Evolutionary conservation across 1,140 invertebrate genomes (phyloP).

Genomic region (Brachionus angularis): DNA sequence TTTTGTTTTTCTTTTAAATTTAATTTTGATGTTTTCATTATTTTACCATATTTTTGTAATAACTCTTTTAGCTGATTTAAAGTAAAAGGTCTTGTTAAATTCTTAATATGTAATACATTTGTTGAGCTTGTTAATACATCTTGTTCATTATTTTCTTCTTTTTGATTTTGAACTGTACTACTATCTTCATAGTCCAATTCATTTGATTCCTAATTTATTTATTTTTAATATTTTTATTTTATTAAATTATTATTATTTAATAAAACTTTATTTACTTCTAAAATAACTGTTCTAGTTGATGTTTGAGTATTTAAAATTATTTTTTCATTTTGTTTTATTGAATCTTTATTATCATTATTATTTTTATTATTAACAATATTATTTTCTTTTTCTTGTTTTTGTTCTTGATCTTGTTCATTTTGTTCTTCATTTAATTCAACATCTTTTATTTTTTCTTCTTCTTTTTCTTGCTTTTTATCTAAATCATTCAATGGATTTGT

Average conservation of each 20-base stretch:
- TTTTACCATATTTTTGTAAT: conserved; percentile 78
- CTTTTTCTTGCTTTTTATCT: neutral
- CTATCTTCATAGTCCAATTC: conserved; percentile 31
- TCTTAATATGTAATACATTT: conserved; percentile 73
- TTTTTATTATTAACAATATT: no score
- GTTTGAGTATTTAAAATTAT: neutral
- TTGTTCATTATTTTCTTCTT: neutral
- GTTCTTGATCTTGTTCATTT: neutral
- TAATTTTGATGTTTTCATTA: conserved; percentile 75
- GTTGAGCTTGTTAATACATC: neutral
- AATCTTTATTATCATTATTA: no score
- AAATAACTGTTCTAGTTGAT: neutral
- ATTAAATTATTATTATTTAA: neutral
- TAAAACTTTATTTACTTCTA: neutral
- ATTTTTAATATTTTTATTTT: neutral
- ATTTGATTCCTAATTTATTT: neutral
- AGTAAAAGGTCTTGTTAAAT: conserved; percentile 89
- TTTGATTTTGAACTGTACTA: neutral
- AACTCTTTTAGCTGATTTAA: conserved; percentile 83
- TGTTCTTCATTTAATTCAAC: neutral
- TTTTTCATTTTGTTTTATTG: no score
- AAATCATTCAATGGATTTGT: conserved; percentile 17
- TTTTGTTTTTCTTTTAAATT: conserved; percentile 68
- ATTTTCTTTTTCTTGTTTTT: neutral
- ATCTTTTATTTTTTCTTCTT: neutral